Conservation (phyloP, 2,888 invertebrate species). For the Acleris holmiana region DNA sequence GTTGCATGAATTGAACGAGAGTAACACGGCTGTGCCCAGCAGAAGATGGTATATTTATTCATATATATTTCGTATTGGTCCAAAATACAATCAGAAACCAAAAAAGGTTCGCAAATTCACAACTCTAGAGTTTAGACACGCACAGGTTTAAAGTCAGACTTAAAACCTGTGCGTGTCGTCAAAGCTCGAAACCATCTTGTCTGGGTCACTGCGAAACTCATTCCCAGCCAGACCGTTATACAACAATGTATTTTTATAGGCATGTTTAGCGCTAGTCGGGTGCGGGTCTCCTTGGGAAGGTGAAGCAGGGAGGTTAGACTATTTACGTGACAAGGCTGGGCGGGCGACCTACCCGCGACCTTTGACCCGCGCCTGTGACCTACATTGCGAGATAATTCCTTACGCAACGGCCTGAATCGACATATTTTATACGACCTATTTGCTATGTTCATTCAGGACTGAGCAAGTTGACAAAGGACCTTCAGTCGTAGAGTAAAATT, state of each 20-base stretch:
- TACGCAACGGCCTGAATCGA: conserved; percentile 52
- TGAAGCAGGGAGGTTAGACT: conserved; percentile 41
- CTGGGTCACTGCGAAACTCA: background rate
- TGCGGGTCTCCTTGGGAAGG: conserved; percentile 52
- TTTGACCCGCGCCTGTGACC: conserved; percentile 85
- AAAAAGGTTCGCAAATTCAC: too few species aligned
- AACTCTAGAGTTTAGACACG: too few species aligned
- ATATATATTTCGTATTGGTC: too few species aligned
- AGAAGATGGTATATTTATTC: too few species aligned
- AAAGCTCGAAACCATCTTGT: too few species aligned
- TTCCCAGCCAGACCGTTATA: conserved; percentile 17
- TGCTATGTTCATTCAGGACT: conserved; percentile 12
- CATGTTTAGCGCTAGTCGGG: conserved; percentile 18
- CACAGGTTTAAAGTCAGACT: too few species aligned
- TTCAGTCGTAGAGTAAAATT: background rate
- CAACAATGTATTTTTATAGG: conserved; percentile 32
- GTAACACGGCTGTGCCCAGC: too few species aligned
- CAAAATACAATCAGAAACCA: too few species aligned
- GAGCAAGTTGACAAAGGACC: background rate
- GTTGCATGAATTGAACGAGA: too few species aligned
- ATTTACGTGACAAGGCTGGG: conserved; percentile 59
- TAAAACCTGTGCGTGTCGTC: too few species aligned
- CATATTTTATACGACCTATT: conserved; percentile 15
- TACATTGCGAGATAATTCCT: conserved; percentile 72
- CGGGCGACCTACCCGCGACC: conserved; percentile 80